Percentiles rank a stretch among this genome's conserved stretches.
Conservation (phyloP, 2,113 vertebrate species). For the Vimba vimba region DNA sequence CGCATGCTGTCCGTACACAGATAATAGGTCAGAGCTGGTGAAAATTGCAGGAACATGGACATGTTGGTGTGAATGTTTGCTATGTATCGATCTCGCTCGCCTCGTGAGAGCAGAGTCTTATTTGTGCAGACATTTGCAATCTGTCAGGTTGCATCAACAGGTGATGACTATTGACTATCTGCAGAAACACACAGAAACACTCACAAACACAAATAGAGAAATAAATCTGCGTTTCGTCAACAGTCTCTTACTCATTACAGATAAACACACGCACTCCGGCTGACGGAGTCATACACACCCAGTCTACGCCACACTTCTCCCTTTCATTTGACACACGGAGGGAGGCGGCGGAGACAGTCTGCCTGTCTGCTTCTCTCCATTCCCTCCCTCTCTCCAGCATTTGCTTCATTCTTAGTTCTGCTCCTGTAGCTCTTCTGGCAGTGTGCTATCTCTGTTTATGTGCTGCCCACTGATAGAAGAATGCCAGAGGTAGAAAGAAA, state of each 20-base stretch:
- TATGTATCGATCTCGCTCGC: constrained; percentile 61
- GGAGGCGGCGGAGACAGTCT: constrained; percentile 64
- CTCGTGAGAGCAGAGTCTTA: constrained; percentile 58
- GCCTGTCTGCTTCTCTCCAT: constrained; percentile 66
- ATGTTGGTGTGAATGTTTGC: constrained; percentile 5
- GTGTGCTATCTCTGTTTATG: constrained; percentile 13
- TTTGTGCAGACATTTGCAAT: constrained; percentile 72
- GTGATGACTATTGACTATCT: constrained; percentile 58
- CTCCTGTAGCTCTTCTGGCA: constrained; percentile 15
- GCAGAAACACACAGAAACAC: constrained; percentile 4
- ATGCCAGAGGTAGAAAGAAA: constrained; percentile 35
- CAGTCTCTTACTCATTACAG: constrained; percentile 31
- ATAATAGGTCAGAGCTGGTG: background rate
- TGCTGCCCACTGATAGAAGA: constrained; percentile 22
- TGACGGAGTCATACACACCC: constrained; percentile 46
- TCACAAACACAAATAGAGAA: constrained; percentile 16
- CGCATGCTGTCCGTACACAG: background rate
- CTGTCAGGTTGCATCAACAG: constrained; percentile 60
- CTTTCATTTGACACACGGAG: constrained; percentile 69
- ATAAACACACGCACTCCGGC: constrained; percentile 42
- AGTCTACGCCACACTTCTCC: constrained; percentile 64
- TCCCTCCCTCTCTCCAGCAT: constrained; percentile 51
- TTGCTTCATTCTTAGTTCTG: constrained; percentile 49
- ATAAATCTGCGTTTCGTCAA: constrained; percentile 52
- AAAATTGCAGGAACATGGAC: background rate